Conservation (phyloP, 2,113 vertebrate genomes). For the Amazona guildingii region DNA sequence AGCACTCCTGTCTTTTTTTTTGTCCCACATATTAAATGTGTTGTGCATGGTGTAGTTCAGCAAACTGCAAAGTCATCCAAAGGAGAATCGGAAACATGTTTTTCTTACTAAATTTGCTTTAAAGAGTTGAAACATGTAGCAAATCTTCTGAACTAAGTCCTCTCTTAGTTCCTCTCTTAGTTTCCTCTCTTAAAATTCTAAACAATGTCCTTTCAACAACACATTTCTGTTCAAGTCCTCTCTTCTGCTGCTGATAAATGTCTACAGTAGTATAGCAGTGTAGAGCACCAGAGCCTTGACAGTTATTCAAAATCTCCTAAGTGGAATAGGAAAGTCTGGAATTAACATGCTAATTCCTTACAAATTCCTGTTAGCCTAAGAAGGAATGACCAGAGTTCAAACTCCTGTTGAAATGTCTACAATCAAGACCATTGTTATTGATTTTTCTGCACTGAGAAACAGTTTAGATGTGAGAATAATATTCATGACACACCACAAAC, state of each 20-base stretch:
- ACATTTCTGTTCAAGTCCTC: neutral
- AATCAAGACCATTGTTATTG: neutral
- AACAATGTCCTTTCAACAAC: neutral
- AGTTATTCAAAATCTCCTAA: neutral
- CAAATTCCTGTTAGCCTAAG: neutral
- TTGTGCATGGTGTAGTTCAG: neutral
- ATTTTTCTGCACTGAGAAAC: neutral
- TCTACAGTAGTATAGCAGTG: rapidly evolving
- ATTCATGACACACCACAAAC: neutral
- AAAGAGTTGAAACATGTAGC: neutral
- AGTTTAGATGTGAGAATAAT: neutral
- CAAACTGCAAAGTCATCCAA: neutral
- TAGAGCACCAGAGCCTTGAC: neutral
- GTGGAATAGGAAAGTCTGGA: neutral
- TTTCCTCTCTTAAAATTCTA: neutral
- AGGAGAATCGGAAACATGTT: neutral
- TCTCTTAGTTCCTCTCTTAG: neutral
- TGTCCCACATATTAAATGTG: neutral
- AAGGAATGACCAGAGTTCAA: neutral
- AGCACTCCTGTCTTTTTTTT: neutral
- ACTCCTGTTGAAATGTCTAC: neutral
- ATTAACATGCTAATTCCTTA: neutral
- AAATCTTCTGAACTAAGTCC: neutral
- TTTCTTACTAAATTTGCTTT: slow-evolving; percentile 6
- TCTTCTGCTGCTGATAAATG: neutral